Evolutionary conservation across 2,797 vertebrate species (phyloP).

Genomic region (Euphonia xanthogaster): DNA sequence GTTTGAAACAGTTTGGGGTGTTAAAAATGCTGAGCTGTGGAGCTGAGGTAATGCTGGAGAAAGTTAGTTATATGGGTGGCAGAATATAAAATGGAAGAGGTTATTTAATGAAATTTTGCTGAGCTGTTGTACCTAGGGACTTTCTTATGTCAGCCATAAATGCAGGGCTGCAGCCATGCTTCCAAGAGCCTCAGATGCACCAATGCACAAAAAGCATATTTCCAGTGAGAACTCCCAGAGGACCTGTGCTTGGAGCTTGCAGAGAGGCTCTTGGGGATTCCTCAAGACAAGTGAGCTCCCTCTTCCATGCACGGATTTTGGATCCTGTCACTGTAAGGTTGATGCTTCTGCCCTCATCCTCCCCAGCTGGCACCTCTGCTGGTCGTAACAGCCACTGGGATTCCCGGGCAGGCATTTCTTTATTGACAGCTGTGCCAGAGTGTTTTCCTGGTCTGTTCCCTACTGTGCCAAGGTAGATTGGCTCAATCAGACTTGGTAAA

Average conservation of each 20-base stretch:
- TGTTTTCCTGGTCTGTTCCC: neutral
- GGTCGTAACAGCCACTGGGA: neutral
- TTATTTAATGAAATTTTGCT: neutral
- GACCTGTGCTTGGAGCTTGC: neutral
- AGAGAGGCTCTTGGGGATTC: neutral
- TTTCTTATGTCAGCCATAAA: neutral
- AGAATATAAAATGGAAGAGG: neutral
- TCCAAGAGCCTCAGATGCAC: neutral
- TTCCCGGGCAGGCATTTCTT: neutral
- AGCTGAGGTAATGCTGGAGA: neutral
- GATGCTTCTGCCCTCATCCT: neutral
- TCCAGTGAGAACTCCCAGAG: neutral
- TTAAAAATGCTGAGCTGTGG: neutral
- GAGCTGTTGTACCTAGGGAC: neutral
- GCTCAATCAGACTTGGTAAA: neutral
- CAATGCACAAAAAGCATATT: neutral
- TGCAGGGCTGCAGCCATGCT: neutral
- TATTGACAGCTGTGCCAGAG: neutral
- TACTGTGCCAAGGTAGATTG: neutral
- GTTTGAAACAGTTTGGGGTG: neutral
- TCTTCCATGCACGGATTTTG: neutral
- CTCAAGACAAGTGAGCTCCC: neutral
- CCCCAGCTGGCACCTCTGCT: neutral
- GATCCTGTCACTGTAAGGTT: neutral
- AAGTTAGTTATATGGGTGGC: neutral